Percentiles rank a stretch among this genome's conserved stretches.
These are phyloP conservation scores for Caiman crocodilus DNA, from an alignment of 2,797 vertebrate genomes.

Conservation along the genomic window DNA sequence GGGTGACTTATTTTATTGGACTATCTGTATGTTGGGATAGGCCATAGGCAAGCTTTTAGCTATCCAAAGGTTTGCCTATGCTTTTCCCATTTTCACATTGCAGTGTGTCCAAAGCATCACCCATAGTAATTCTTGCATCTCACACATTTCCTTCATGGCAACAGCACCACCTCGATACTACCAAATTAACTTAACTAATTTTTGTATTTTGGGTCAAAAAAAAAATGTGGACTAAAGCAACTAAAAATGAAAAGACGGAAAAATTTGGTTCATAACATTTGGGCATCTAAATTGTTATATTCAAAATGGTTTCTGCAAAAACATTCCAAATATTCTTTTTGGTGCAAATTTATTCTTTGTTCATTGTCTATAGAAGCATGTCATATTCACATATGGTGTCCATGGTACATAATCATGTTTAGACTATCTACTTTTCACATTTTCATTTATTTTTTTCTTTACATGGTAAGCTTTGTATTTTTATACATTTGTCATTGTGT, in stretches of 20 bases:
- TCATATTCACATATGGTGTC: background rate
- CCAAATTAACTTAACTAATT: background rate
- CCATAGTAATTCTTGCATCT: too few species aligned
- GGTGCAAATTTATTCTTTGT: background rate
- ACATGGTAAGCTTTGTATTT: slow-evolving; percentile 4
- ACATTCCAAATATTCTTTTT: background rate
- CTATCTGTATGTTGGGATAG: too few species aligned
- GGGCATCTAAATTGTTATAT: background rate
- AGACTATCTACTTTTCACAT: slow-evolving; percentile 25
- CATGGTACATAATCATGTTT: slow-evolving; percentile 1
- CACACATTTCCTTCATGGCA: too few species aligned
- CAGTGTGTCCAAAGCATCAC: too few species aligned
- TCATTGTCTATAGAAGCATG: background rate
- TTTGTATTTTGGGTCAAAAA: background rate
- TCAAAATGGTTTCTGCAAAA: background rate
- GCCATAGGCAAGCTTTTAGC: too few species aligned
- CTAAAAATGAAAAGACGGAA: background rate
- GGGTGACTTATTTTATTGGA: too few species aligned
- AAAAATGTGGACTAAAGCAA: slow-evolving; percentile 17
- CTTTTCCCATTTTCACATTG: too few species aligned
- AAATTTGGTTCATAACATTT: background rate
- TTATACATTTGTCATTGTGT: slow-evolving; percentile 66
- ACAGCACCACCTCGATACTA: too few species aligned
- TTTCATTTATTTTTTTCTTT: slow-evolving; percentile 23
- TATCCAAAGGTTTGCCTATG: too few species aligned